phyloP scores from a whole-genome alignment of 2,888 invertebrate genomes.

The Philhelius pedissequus region DNA sequence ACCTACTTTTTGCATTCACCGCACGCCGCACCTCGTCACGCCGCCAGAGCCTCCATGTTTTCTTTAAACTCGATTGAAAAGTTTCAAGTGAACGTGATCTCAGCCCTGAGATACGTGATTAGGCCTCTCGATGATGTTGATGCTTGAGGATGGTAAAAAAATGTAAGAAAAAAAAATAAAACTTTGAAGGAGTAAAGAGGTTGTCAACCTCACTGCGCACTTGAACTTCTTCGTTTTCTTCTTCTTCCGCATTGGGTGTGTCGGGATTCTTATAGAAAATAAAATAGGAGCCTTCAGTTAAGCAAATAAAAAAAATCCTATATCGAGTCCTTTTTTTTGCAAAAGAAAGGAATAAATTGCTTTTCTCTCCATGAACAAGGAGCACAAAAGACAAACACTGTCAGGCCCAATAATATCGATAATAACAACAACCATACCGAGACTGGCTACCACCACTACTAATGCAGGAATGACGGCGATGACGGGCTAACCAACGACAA shows the following conservation, averaged over 20 bases:
- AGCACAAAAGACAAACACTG: conserved; percentile 64
- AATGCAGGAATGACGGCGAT: neutral
- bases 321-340: conserved; percentile 4
- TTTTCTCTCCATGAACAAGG: conserved; percentile 51
- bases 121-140: conserved; percentile 67
- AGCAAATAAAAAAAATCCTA: neutral
- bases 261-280: conserved; percentile 22
- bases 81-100: conserved; percentile 71
- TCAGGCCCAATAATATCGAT: conserved; percentile 66
- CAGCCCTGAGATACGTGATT: conserved; percentile 71
- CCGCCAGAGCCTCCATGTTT: no score
- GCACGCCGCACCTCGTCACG: no score
- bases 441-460: neutral
- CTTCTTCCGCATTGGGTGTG: conserved; percentile 60
- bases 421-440: conserved; percentile 57
- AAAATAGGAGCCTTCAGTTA: conserved; percentile 24
- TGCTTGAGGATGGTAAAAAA: conserved; percentile 12
- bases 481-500: conserved; percentile 20
- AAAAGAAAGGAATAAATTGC: conserved; percentile 65
- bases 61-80: conserved; percentile 70
- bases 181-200: conserved; percentile 48
- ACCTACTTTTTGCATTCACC: conserved; percentile 13
- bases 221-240: conserved; percentile 34
- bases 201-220: conserved; percentile 61
- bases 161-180: neutral